Percentiles rank a stretch among this genome's conserved stretches.
phyloP scores from a whole-genome alignment of 2,797 vertebrate genomes.

The Oophaga sylvatica region DNA sequence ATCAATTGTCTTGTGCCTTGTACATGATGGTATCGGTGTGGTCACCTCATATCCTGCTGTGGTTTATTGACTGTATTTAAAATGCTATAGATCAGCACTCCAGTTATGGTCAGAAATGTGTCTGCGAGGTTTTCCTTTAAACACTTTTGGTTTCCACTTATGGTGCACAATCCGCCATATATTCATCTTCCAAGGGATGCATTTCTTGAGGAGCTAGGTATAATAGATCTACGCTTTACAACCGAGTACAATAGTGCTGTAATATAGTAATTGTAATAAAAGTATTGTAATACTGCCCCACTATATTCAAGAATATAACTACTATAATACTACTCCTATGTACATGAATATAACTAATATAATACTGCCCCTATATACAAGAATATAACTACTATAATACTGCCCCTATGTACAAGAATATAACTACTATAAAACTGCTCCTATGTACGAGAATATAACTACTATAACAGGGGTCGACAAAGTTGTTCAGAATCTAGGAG shows the following conservation, averaged over 20 bases:
- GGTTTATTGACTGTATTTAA: conserved; percentile 19
- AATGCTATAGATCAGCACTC: background rate
- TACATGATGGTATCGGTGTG: background rate
- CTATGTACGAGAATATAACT: background rate
- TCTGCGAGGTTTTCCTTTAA: background rate
- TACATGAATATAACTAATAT: conserved; percentile 4
- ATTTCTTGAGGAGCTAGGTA: background rate
- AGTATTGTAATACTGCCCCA: background rate
- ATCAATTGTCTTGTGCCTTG: background rate
- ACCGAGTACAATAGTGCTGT: background rate
- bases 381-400: conserved; percentile 20
- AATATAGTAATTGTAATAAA: background rate
- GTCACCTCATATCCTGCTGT: conserved; percentile 3
- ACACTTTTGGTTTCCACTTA: background rate
- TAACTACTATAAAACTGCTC: background rate
- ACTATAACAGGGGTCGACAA: background rate
- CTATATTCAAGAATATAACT: background rate
- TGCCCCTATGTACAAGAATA: background rate
- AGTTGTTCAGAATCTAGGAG: no score
- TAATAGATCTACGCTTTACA: background rate
- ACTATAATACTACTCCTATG: background rate
- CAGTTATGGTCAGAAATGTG: conserved; percentile 7
- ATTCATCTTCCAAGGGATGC: background rate
- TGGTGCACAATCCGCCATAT: background rate
- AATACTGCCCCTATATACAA: background rate